Base-by-base conservation (phyloP, 1,140 invertebrate genomes). In the Acromyrmex echinatior region DNA sequence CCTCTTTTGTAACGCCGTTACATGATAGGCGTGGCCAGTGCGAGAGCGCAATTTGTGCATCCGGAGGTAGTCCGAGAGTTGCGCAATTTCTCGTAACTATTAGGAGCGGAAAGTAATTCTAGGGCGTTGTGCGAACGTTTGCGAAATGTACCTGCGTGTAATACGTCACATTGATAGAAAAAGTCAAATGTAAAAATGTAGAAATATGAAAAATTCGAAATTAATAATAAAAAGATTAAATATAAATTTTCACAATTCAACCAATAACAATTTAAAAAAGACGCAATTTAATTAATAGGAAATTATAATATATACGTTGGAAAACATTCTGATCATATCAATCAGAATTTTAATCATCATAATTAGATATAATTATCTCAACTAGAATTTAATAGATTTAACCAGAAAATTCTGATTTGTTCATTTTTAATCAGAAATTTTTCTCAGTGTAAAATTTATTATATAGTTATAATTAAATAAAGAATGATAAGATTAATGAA, bases 1-100 rank as follows among this genome's bases (percentile, higher is more conserved):
- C 86, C 86, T 87, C 84, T 80, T 86, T 86, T 68, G 77, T 58
- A 77, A 78, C 58, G 14, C 31, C 73, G 81, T 81, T 81, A 81
- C 39, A 74, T n/a, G 35, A 74, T 84, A 84, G 80, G 80, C 80
- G 80, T 84, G 80, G 80, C 39, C 56, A 28, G 9, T 51, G 25
- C 80, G 70, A 76, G 51, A 56, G 28, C 39, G 56, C 70, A 49
- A 84, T 84, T 84, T 76, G 70, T 76, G 58, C 39, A 76, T 60
- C 70, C 70, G 39, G 70, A 45, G 12, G 12, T 80, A 14, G 16
- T 10, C 12, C 63, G 25, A 21, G 28, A 49, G 56, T 84, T 76
- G 39, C 56, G 58, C 70, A 76, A 76, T 74, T 62, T 84, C 58
- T 60, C 70, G 58, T 49, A 84, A 76, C n/a, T 25, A 18, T 62